Base-by-base conservation (phyloP, 1,140 invertebrate species). In the Yoshiicerus persimilis region DNA sequence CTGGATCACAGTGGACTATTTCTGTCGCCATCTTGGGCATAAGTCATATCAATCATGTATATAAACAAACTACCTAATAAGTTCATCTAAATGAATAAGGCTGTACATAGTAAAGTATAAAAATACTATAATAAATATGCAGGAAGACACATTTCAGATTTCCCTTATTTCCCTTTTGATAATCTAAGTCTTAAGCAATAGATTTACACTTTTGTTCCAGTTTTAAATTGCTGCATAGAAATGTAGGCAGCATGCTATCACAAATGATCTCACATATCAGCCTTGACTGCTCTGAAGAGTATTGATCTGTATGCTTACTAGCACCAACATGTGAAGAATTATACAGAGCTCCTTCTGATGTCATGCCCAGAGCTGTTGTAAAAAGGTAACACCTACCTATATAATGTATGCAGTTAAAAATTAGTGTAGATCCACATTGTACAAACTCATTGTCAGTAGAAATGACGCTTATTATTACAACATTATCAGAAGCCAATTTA, bases 11-110 rank as follows among this genome's bases (percentile, higher is more conserved):
- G 20, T 38, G 75, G 75, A 80, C 75, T 80, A 80, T 36, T 80
- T 80, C n/a, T 36, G 30, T 77, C 75, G 32, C n/a, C 75, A 36
- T 36, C 75, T n/a, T 80, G 38, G 75, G 30, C 30, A 80, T 80
- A 80, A 80, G 34, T 80, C 30, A 80, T 80, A 80, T 80, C 75
- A 80, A 80, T 80, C 75, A 80, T 84, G 38, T 47, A 84, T 84
- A 47, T 84, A 36, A 25, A 84, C n/a, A 47, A 36, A 77, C 32
- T 32, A 34, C n/a, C 6, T 20, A 66, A 66, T 66, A 23, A 66
- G 13, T 70, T 70, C 64, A 66, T 47, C 5, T 20, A 16, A 77
- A 4, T 20, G 16, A 80, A 20, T 80, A 80, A 80, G 75, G 47
- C 47, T 56, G 47, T 56, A 56, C 47, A 56, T 56, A 41, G 16